These are phyloP conservation scores for Podiceps cristatus DNA, from an alignment of 2,113 vertebrate genomes.

Conservation along the genomic window DNA sequence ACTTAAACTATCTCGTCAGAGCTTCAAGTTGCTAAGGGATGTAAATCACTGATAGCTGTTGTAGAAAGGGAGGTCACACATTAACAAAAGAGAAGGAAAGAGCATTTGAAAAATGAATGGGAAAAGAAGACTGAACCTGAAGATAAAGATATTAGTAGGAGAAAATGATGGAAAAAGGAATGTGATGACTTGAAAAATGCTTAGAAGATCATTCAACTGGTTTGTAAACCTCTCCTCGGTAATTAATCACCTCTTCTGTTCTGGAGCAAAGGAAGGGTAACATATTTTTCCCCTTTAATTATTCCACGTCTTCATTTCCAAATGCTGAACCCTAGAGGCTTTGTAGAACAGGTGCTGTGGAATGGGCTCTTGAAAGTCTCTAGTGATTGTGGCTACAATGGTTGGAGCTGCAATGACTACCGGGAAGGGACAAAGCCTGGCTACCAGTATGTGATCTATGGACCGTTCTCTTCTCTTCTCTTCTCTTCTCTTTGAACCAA, in stretches of 20 bases:
- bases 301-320: neutral
- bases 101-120: neutral
- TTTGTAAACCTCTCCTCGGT: neutral
- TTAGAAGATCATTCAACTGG: neutral
- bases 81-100: neutral
- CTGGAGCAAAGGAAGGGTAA: neutral
- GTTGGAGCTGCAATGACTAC: neutral
- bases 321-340: neutral
- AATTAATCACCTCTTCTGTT: neutral
- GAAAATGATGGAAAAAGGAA: neutral
- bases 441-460: neutral
- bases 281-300: neutral
- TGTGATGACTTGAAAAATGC: slow-evolving; percentile 13
- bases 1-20: neutral
- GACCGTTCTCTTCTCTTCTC: neutral
- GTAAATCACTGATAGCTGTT: neutral
- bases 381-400: neutral
- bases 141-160: neutral
- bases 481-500: neutral
- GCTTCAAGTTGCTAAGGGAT: neutral
- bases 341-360: neutral
- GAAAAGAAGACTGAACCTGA: neutral
- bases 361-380: neutral
- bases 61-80: neutral
- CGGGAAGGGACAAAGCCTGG: neutral